phyloP scores from a whole-genome alignment of 2,888 invertebrate genomes.

The Chrysolina americana region DNA sequence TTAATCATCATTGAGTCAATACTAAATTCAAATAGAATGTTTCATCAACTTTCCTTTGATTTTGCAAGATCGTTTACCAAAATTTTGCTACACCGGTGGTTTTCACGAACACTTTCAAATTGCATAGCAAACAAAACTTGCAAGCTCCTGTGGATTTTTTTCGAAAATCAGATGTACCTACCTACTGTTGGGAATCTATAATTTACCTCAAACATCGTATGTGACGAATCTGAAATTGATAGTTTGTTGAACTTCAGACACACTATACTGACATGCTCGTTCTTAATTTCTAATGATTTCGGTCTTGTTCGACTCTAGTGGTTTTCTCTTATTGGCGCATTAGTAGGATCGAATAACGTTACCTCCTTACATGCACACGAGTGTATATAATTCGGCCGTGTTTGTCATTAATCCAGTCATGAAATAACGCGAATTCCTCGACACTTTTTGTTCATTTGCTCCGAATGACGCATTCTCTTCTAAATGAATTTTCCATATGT shows the following conservation, averaged over 20 bases:
- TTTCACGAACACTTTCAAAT: too few relatives aligned
- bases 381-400: background rate
- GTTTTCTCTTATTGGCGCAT: background rate
- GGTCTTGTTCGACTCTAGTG: background rate
- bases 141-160: too few relatives aligned
- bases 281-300: constrained; percentile 20
- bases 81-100: too few relatives aligned
- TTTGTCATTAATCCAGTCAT: background rate
- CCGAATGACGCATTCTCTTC: constrained; percentile 22
- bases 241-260: constrained; percentile 7
- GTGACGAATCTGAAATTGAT: background rate
- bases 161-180: too few relatives aligned
- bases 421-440: constrained; percentile 24
- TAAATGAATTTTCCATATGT: constrained; percentile 24
- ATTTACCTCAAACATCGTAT: background rate
- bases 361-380: constrained; percentile 6
- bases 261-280: background rate
- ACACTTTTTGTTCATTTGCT: constrained; percentile 28
- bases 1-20: too few relatives aligned
- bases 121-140: too few relatives aligned
- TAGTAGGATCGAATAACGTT: constrained; percentile 4
- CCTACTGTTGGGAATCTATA: too few relatives aligned
- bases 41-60: too few relatives aligned
- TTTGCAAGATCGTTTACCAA: too few relatives aligned
- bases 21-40: too few relatives aligned